Conservation (phyloP, 2,113 vertebrate species). For the Vidua macroura region DNA sequence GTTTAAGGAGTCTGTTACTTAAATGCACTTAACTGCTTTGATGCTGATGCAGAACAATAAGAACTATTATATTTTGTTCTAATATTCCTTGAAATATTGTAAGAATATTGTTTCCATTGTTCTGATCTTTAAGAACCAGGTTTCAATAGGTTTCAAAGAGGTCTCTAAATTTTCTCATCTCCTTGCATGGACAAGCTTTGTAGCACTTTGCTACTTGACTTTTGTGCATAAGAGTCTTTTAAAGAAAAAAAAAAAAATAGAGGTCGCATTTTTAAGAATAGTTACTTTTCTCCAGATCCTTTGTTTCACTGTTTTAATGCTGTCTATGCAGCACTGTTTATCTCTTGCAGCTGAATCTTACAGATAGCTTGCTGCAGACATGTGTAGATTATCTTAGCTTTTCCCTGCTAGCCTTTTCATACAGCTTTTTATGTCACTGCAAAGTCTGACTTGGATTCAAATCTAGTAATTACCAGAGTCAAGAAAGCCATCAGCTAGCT, state of each 20-base stretch:
- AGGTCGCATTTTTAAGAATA: background rate
- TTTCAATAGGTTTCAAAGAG: background rate
- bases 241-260: background rate
- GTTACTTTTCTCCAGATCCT: background rate
- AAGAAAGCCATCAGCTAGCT: background rate
- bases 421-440: background rate
- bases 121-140: background rate
- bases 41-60: background rate
- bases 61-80: background rate
- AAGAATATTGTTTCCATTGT: background rate
- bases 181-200: background rate
- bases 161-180: background rate
- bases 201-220: background rate
- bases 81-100: background rate
- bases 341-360: background rate
- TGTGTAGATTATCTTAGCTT: background rate
- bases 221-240: background rate
- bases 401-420: background rate
- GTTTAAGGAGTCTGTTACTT: background rate
- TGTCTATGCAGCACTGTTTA: background rate
- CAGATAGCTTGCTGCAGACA: background rate
- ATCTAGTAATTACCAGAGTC: slow-evolving; percentile 19
- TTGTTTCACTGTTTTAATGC: background rate
- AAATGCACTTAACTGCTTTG: background rate
- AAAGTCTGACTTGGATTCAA: slow-evolving; percentile 10